These are phyloP conservation scores for Linhomoeus sp. DNA, from an alignment of 2,888 invertebrate species.

Conservation along the genomic window DNA sequence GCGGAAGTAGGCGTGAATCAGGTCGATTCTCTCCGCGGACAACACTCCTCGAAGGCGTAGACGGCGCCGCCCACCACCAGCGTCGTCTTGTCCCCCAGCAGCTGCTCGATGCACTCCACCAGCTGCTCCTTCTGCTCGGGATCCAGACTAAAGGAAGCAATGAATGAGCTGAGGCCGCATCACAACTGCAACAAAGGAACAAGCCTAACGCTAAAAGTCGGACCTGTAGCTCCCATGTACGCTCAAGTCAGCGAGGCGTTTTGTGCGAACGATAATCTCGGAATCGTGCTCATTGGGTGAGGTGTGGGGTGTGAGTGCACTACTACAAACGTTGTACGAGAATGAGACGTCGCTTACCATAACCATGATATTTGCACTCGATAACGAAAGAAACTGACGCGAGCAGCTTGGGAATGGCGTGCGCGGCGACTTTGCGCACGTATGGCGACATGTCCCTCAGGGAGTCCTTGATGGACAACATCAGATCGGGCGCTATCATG, in stretches of 20 bases:
- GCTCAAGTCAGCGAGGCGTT: no score
- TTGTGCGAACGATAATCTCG: no score
- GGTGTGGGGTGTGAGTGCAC: no score
- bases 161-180: neutral
- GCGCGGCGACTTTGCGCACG: constrained; percentile 88
- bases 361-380: neutral
- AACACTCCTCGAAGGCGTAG: constrained; percentile 89
- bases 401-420: constrained; percentile 94
- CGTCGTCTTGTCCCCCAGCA: constrained; percentile 82
- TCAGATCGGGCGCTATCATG: constrained; percentile 96
- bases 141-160: constrained; percentile 46
- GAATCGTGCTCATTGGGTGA: no score
- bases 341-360: no score
- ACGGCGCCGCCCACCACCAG: constrained; percentile 93
- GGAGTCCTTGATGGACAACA: constrained; percentile 90
- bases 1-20: constrained; percentile 84
- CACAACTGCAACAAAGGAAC: neutral
- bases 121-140: constrained; percentile 86
- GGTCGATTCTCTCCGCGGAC: constrained; percentile 78
- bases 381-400: constrained; percentile 37
- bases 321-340: no score
- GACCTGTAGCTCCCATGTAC: no score
- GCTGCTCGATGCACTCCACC: constrained; percentile 75
- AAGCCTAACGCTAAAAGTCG: neutral
- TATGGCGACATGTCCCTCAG: constrained; percentile 97